Percentiles rank a stretch among this genome's conserved stretches.
These are phyloP conservation scores for Danionella cerebrum DNA, from an alignment of 2,113 vertebrate genomes.

Conservation along the genomic window DNA sequence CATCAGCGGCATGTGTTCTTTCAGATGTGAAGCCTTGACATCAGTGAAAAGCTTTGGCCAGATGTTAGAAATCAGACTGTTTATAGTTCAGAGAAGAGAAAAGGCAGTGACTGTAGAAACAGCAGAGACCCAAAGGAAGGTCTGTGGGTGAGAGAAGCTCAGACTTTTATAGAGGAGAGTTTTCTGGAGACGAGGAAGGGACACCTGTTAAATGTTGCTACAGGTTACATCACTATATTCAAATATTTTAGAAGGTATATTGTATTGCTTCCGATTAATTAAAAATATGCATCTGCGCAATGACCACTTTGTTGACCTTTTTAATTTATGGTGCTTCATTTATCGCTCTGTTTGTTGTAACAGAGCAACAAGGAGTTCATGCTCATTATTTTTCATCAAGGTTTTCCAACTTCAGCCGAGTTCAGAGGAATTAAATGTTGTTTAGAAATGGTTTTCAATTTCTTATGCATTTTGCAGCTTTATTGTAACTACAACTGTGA, in stretches of 20 bases:
- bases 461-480: neutral
- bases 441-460: neutral
- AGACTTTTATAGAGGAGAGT: neutral
- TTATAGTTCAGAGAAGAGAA: neutral
- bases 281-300: too few species aligned
- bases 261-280: too few species aligned
- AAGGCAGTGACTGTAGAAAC: neutral
- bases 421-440: neutral
- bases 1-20: slow-evolving; percentile 7
- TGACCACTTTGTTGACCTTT: too few species aligned
- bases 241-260: too few species aligned
- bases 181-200: neutral
- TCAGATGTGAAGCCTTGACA: slow-evolving; percentile 8
- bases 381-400: slow-evolving; percentile 6
- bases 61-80: neutral
- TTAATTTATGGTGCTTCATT: neutral
- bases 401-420: neutral
- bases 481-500: neutral
- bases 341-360: neutral
- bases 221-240: neutral
- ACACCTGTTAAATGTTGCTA: neutral
- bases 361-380: neutral
- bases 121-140: neutral
- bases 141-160: neutral
- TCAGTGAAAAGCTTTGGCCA: neutral